Base-by-base conservation (phyloP, 2,888 invertebrate genomes). In the Deroplatys truncata region DNA sequence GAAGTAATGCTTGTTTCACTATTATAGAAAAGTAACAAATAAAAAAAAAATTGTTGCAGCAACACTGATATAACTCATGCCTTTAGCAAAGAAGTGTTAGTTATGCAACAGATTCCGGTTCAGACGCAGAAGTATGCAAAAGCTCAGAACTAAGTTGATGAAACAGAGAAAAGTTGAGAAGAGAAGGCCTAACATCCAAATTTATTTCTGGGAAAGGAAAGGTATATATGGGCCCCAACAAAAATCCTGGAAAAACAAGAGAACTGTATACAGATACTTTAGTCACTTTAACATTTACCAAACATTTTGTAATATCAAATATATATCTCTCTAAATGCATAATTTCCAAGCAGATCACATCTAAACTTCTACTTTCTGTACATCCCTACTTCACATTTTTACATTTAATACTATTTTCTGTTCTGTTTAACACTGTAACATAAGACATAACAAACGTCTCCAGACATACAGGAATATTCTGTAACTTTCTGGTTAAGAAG, bases 171-270 rank as follows among this genome's bases (percentile, higher is more conserved):
- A 20, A 72, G 20, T 72, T 72, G 56, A 72, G 25, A 25, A 72
- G 56, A 72, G 25, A 72, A 72, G 56, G 56, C 56, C 90, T 92
- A 90, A 90, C 91, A 91, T 85, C 91, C 91, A 91, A 92, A 91
- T 91, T 92, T 91, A 91, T 91, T 91, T 93, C 92, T 92, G 92
- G 92, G 92, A 91, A 92, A 91, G 92, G 92, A 92, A 92, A 92
- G 92, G 92, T 92, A 92, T 93, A 92, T 91, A 92, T 92, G 92
- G 93, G 92, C 92, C 92, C 92, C 92, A 92, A 89, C 92, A 93
- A 93, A 92, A 92, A 91, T 92, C 93, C 93, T 93, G 93, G 93
- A 93, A 93, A 93, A 93, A 93, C 93, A 92, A 93, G 91, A 92
- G 92, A 90, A 93, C 16, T 20, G 43, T 91, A 91, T 92, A 91